A percentile compares a stretch with the other conserved stretches of the same genome.
phyloP scores from a whole-genome alignment of 1,140 invertebrate species.

The Lasioglossum baleicum region DNA sequence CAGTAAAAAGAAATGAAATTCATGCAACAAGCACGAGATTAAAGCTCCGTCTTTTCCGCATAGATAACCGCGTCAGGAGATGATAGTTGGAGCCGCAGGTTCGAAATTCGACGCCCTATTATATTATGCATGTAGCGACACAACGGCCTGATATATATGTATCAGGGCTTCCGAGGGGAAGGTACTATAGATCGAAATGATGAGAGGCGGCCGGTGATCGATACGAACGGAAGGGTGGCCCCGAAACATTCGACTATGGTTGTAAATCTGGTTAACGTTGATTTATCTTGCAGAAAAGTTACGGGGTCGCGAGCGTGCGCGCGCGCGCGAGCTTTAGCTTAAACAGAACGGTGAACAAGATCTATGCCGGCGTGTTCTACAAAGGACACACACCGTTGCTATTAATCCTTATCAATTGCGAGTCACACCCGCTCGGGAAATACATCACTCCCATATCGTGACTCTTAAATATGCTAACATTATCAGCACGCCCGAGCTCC shows the following conservation, averaged over 20 bases:
- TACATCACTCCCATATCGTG: conserved; percentile 10
- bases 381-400: conserved; percentile 18
- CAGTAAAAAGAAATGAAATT: no score
- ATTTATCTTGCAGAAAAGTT: conserved; percentile 48
- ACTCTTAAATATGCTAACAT: not conserved
- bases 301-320: not conserved
- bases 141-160: not conserved
- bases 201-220: conserved; percentile 19
- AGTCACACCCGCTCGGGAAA: conserved; percentile 9
- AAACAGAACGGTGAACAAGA: conserved; percentile 22
- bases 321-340: conserved; percentile 15
- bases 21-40: no score
- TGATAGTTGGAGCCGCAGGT: not conserved
- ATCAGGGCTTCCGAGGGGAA: not conserved
- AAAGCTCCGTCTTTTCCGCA: no score
- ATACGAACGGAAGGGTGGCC: conserved; percentile 23
- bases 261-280: conserved; percentile 46
- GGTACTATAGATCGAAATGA: not conserved
- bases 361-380: conserved; percentile 1
- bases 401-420: conserved; percentile 40
- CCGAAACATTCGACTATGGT: conserved; percentile 34
- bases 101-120: not conserved
- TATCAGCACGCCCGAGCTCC: not conserved
- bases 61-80: no score
- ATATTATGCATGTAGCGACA: not conserved